Percentiles rank a stretch among this genome's conserved stretches.
phyloP scores from a whole-genome alignment of 2,888 invertebrate species.

The Cheilosia pagana region DNA sequence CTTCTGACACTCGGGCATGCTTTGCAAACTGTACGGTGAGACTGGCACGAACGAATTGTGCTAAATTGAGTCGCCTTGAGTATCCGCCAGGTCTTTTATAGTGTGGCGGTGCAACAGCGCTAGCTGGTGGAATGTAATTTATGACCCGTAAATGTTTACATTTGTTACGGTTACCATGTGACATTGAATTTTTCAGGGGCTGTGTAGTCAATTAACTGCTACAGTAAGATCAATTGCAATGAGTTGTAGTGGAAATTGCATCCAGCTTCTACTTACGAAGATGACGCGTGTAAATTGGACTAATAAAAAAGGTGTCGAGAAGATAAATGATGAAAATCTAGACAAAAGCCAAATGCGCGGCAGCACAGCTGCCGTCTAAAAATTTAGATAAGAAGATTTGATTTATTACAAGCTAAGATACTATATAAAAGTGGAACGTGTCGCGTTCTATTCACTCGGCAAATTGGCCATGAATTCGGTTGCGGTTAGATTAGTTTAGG shows the following conservation, averaged over 20 bases:
- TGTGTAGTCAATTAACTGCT: conserved; percentile 51
- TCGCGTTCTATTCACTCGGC: background rate
- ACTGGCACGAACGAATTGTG: conserved; percentile 17
- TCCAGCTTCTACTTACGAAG: background rate
- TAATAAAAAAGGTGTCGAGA: conserved; percentile 7
- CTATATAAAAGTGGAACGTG: background rate
- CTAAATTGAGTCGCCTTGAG: conserved; percentile 33
- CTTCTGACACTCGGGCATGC: conserved; percentile 64
- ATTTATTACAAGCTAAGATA: conserved; percentile 14
- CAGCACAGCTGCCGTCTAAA: background rate
- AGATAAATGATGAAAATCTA: conserved; percentile 19
- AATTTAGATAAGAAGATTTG: conserved; percentile 22
- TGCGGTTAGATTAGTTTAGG: background rate
- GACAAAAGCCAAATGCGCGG: conserved; percentile 34
- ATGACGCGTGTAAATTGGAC: conserved; percentile 30
- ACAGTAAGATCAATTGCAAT: conserved; percentile 3
- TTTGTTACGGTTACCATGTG: conserved; percentile 3
- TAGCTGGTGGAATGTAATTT: conserved; percentile 29
- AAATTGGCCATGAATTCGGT: background rate
- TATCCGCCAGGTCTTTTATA: conserved; percentile 53
- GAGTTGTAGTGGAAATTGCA: background rate
- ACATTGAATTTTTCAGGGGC: conserved; percentile 15
- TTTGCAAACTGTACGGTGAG: background rate
- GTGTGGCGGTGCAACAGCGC: background rate
- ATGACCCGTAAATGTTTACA: conserved; percentile 49